Base-by-base conservation (phyloP, 2,113 vertebrate species). In the Tenebrosternarchus preto region DNA sequence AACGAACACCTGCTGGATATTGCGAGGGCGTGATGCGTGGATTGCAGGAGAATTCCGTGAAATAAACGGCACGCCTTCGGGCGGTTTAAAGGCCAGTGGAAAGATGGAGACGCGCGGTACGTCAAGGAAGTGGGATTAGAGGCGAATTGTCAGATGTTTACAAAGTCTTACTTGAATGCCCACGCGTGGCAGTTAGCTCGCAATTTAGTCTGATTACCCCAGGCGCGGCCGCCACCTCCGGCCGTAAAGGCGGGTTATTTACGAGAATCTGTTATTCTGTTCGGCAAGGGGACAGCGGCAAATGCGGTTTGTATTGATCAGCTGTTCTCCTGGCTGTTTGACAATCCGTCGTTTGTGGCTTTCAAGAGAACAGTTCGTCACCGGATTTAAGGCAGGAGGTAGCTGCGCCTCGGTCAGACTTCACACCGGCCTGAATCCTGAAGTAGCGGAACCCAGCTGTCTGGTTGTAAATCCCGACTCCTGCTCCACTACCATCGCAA, bases 251-350 rank as follows among this genome's bases (percentile, higher is more conserved):
- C 86, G 81, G 82, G 82, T 87, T 87, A 88, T 88, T 89, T 87
- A 89, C 79, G 83, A 88, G 89, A 88, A 87, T 36, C 59, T 76
- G 73, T 61, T 64, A 89, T 87, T 92, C 83, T 90, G 89, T 86
- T 89, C 90, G 88, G 80, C 83, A 86, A 85, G 55, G 89, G 90
- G 90, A 91, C 82, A 88, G 86, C 87, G 82, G 89, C 89, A 92
- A 91, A 93, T 91, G 82, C 66, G 85, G 88, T 94, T 92, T 91
- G 82, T 91, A 93, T 92, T 89, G 91, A 93, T 92, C 87, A 83
- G 84, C 57, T 80, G 33, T 72, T 69, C 82, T 82, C 82, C 56
- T 43, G 72, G 68, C 67, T 63, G 33, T 16, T 60, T 43, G 76
- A 57, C 53, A 9, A 72, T 74, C 24, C 71, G 3, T 80, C 80